phyloP scores from a whole-genome alignment of 2,113 vertebrate species.

The Pteropus alecto region DNA sequence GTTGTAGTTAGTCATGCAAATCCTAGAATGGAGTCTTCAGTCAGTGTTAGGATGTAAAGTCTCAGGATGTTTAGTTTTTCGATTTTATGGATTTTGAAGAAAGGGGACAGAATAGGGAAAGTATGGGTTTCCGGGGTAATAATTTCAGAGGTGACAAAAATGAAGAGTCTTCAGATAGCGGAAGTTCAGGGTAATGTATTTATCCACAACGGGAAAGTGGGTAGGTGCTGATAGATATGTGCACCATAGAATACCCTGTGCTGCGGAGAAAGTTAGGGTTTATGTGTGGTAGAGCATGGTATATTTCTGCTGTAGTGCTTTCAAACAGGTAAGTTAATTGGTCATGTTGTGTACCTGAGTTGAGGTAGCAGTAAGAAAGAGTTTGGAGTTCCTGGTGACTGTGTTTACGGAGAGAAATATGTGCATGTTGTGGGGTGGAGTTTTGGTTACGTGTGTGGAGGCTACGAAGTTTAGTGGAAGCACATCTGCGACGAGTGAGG shows the following conservation, averaged over 20 bases:
- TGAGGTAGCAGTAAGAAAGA: not conserved
- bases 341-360: not conserved
- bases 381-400: not conserved
- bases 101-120: too few species aligned
- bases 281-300: not conserved
- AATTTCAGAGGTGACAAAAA: not conserved
- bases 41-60: not conserved
- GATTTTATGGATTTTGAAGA: too few species aligned
- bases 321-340: rapidly evolving
- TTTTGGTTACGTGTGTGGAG: rapidly evolving
- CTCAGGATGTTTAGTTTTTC: too few species aligned
- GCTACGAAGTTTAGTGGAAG: constrained; percentile 47
- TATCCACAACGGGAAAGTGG: too few species aligned
- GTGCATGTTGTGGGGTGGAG: not conserved
- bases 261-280: too few species aligned
- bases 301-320: not conserved
- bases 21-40: not conserved
- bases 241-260: rapidly evolving
- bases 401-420: too few species aligned
- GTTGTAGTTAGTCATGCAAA: not conserved
- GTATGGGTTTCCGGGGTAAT: too few species aligned
- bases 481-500: constrained; percentile 81
- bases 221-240: not conserved
- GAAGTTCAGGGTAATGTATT: not conserved
- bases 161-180: rapidly evolving